A percentile compares a stretch with the other conserved stretches of the same genome.
Evolutionary conservation across 1,140 invertebrate genomes (phyloP).

Genomic region (Drosophila serrata): DNA sequence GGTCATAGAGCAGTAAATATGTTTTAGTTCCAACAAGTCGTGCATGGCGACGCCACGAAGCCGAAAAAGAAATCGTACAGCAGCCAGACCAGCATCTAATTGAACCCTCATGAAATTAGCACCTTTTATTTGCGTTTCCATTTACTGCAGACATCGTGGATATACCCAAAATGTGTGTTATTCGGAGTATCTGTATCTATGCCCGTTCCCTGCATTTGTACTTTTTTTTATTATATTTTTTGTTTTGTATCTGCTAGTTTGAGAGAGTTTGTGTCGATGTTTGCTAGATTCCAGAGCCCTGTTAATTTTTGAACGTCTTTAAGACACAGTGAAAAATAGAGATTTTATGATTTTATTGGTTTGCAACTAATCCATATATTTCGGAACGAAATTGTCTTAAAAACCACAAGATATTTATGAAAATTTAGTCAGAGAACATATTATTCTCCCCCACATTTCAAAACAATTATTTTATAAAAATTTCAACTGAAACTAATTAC

Average conservation of each 20-base stretch:
- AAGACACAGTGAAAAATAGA: conserved; percentile 11
- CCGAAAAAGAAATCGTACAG: conserved; percentile 62
- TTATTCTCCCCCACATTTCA: too few species aligned
- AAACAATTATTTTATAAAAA: too few species aligned
- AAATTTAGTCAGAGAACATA: too few species aligned
- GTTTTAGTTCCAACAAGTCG: conserved; percentile 22
- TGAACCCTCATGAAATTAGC: conserved; percentile 84
- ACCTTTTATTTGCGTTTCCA: conserved; percentile 81
- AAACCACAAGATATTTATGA: too few species aligned
- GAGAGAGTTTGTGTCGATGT: conserved; percentile 32
- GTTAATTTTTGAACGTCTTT: conserved; percentile 33
- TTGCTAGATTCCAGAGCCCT: conserved; percentile 31
- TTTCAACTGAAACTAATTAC: too few species aligned
- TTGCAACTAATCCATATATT: neutral
- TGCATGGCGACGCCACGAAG: conserved; percentile 7
- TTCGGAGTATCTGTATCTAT: conserved; percentile 48
- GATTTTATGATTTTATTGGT: too few species aligned
- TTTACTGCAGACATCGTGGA: conserved; percentile 65
- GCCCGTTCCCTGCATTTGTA: conserved; percentile 13
- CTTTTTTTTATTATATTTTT: too few species aligned
- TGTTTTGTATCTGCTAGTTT: conserved; percentile 24
- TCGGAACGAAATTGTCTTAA: too few species aligned
- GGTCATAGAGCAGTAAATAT: neutral
- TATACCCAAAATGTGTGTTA: conserved; percentile 66
- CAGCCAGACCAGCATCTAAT: conserved; percentile 67